Conservation (phyloP, 2,888 invertebrate genomes). For the Nemurella pictetii region DNA sequence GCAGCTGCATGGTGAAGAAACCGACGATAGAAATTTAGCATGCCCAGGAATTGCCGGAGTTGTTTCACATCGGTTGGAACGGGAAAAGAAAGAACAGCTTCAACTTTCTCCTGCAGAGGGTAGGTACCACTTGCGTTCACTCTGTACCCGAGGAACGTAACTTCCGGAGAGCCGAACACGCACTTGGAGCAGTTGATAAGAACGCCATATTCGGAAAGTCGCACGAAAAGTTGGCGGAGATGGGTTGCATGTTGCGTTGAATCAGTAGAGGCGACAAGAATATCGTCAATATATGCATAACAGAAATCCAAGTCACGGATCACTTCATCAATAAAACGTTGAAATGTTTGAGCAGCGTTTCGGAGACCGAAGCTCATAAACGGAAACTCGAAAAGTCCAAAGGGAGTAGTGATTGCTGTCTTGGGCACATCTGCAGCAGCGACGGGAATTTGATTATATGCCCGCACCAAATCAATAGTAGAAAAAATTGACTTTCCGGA, state of each 20-base stretch:
- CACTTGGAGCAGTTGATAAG: slow-evolving; percentile 16
- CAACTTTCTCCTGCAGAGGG: slow-evolving; percentile 5
- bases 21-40: slow-evolving; percentile 29
- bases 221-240: slow-evolving; percentile 43
- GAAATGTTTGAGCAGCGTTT: slow-evolving; percentile 35
- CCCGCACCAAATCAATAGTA: slow-evolving; percentile 46
- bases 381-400: slow-evolving; percentile 36
- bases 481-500: slow-evolving; percentile 45
- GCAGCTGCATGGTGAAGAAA: not conserved
- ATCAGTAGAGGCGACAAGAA: not conserved
- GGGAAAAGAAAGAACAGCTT: not conserved
- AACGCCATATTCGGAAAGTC: slow-evolving; percentile 43
- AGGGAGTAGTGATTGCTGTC: slow-evolving; percentile 33
- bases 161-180: not conserved
- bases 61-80: slow-evolving; percentile 31
- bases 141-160: slow-evolving; percentile 31
- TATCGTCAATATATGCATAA: slow-evolving; percentile 33
- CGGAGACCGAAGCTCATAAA: slow-evolving; percentile 34
- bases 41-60: slow-evolving; percentile 32
- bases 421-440: slow-evolving; percentile 50
- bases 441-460: too few relatives aligned
- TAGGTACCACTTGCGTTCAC: slow-evolving; percentile 23
- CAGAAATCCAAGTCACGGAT: slow-evolving; percentile 20
- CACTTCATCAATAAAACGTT: slow-evolving; percentile 35
- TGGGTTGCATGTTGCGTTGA: slow-evolving; percentile 40